Conservation (phyloP, 2,888 invertebrate genomes). For the Ptilodon capucinus region DNA sequence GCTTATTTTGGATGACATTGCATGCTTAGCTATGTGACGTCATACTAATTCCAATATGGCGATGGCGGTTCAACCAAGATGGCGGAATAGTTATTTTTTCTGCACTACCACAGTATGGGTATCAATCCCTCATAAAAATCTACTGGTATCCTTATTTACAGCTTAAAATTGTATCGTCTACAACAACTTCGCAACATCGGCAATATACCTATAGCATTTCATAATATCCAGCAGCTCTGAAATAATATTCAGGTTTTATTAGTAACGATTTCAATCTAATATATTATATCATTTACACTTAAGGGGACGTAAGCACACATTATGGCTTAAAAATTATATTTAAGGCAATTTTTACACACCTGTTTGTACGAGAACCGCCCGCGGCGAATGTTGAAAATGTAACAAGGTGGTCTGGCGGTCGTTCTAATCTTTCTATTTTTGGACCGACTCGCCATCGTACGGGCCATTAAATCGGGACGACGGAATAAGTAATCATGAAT, state of each 20-base stretch:
- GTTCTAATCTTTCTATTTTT: constrained; percentile 60
- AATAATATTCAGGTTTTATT: constrained; percentile 14
- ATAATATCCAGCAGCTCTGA: constrained; percentile 10
- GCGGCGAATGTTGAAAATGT: constrained; percentile 45
- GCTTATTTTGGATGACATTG: too few species aligned
- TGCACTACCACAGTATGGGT: too few species aligned
- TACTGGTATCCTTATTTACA: constrained; percentile 29
- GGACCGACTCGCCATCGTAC: constrained; percentile 34
- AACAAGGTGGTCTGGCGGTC: constrained; percentile 54
- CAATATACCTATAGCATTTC: constrained; percentile 9
- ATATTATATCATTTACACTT: not conserved
- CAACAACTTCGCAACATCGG: constrained; percentile 26
- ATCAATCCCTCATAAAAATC: constrained; percentile 25
- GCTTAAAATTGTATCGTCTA: constrained; percentile 8
- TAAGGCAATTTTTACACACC: constrained; percentile 14
- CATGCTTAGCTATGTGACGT: too few species aligned
- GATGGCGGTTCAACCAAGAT: too few species aligned
- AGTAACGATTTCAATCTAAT: constrained; percentile 9
- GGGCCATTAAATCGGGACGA: constrained; percentile 48
- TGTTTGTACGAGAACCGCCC: constrained; percentile 12
- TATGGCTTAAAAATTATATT: constrained; percentile 14
- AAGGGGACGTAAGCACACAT: not conserved
- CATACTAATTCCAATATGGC: too few species aligned
- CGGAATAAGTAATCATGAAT: constrained; percentile 57
- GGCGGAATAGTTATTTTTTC: too few species aligned